phyloP scores from a whole-genome alignment of 2,888 invertebrate species.

The Escarpia spicata region DNA sequence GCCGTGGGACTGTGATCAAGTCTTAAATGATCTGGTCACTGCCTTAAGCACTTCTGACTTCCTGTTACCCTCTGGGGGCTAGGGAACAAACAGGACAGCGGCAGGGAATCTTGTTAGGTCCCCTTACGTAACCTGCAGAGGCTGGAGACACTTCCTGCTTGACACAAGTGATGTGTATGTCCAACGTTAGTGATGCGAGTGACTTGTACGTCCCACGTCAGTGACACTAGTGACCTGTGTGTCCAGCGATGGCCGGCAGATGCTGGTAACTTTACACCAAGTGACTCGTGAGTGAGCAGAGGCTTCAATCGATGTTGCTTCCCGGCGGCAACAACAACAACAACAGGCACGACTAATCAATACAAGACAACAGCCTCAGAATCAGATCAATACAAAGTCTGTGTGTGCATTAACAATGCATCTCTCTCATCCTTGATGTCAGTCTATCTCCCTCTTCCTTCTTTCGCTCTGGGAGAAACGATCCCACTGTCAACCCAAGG shows the following conservation, averaged over 20 bases:
- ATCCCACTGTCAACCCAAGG: not conserved
- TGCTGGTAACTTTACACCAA: not conserved
- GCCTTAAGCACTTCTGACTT: not conserved
- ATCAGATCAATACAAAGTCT: constrained; percentile 6
- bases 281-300: not conserved
- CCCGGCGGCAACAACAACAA: not conserved
- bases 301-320: not conserved
- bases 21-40: not conserved
- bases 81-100: not conserved
- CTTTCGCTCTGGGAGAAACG: not conserved
- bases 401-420: not conserved
- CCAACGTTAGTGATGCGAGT: not conserved
- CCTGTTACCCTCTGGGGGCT: not conserved
- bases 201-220: not conserved
- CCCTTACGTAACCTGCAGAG: not conserved
- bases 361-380: not conserved
- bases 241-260: not conserved
- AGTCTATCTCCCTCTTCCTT: not conserved
- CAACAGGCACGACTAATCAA: not conserved
- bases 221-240: not conserved
- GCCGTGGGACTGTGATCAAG: not conserved
- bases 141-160: not conserved
- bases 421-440: not conserved
- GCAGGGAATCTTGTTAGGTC: constrained; percentile 12
- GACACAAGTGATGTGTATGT: not conserved